Percentiles rank a stretch among this genome's conserved stretches.
Evolutionary conservation across 2,113 vertebrate genomes (phyloP).

Genomic region (Gallinago undulata): DNA sequence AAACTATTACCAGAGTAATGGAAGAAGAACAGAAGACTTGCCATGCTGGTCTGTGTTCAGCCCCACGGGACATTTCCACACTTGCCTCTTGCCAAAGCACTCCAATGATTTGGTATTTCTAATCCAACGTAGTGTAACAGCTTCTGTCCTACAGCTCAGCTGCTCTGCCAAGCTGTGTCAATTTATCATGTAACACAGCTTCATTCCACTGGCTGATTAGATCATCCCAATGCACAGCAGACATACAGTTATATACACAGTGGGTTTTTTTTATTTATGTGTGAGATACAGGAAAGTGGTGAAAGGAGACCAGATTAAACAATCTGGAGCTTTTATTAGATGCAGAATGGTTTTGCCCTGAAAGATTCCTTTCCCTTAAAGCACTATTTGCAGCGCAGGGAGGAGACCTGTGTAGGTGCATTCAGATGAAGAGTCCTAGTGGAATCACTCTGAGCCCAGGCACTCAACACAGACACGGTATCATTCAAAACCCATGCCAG

Average conservation of each 20-base stretch:
- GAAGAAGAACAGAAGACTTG: background rate
- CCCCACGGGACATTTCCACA: background rate
- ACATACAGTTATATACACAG: background rate
- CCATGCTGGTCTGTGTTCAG: background rate
- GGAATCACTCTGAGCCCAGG: background rate
- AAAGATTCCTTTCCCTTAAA: background rate
- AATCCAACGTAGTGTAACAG: background rate
- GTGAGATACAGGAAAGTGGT: background rate
- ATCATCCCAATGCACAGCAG: background rate
- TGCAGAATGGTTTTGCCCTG: background rate
- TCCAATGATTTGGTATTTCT: background rate
- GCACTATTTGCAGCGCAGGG: background rate
- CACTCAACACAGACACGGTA: background rate
- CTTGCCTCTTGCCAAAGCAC: background rate
- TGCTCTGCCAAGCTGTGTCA: background rate
- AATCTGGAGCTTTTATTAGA: background rate
- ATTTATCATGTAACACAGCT: background rate
- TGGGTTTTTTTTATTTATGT: background rate
- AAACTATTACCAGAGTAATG: background rate
- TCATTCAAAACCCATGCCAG: background rate
- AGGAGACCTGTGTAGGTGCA: background rate
- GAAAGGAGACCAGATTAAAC: background rate
- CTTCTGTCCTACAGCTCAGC: background rate
- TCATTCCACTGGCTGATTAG: background rate
- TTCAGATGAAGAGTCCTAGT: background rate